These are phyloP conservation scores for Lasiurus cinereus DNA, from an alignment of 2,113 vertebrate genomes.

Conservation along the genomic window DNA sequence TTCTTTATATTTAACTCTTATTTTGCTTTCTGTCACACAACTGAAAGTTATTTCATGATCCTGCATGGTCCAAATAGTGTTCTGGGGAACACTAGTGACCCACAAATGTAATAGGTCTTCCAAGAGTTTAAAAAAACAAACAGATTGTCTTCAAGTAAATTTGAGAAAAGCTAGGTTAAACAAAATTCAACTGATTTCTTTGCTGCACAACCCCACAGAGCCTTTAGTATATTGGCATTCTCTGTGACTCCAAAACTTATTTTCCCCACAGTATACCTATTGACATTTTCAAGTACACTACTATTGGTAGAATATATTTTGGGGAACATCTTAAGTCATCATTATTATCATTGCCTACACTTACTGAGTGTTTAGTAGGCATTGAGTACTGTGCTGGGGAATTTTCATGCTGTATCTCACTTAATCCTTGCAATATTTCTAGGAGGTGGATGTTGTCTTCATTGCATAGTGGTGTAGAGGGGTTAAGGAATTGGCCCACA, in stretches of 20 bases:
- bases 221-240: neutral
- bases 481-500: neutral
- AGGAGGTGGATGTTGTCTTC: neutral
- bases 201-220: neutral
- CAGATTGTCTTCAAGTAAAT: neutral
- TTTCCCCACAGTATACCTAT: neutral
- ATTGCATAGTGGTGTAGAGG: neutral
- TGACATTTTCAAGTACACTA: neutral
- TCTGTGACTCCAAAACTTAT: neutral
- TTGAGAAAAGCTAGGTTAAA: neutral
- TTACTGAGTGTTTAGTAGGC: neutral
- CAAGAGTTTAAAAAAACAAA: neutral
- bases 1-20: neutral
- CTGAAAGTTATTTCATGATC: neutral
- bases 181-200: neutral
- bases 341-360: neutral
- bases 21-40: conserved; percentile 16
- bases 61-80: neutral
- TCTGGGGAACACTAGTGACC: neutral
- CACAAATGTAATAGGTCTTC: neutral
- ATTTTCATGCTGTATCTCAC: neutral
- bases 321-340: neutral
- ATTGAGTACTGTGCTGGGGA: neutral
- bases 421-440: neutral
- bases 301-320: neutral